Evolutionary conservation across 2,888 invertebrate species (phyloP), one percentile per base, ranked within the genome.

Genomic region (Vanessa cardui): DNA sequence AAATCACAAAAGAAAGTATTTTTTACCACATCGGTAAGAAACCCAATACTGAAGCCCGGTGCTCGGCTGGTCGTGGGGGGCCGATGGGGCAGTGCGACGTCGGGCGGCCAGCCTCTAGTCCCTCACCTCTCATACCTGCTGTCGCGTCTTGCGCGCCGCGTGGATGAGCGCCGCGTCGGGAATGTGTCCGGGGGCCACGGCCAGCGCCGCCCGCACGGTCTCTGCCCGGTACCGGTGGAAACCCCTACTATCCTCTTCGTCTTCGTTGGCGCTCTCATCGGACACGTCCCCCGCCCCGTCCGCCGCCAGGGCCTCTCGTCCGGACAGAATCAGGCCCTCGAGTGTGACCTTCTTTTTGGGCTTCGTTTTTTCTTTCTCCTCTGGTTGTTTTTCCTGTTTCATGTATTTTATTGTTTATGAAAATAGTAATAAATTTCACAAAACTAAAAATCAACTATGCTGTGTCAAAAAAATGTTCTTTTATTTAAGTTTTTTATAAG

Each of bases 121-220:
- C 98, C 85, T 99, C 94, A 92, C 92, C 92, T 92, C 92, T 92
- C 92, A 92, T 73, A 98, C 98, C 93, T 97, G 95, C 92, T 99
- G 99, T 79, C 99, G 94, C 72, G 97, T 95, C 90, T 99, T 99
- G 81, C 99, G 95, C 15, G 99, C 99, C 75, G 98, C 98, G 92
- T 99, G 99, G 85, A 99, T 99, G 94, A 98, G 97, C 63, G 98
- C 98, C 12, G 99, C 99, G 93, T 99, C 99, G 12, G 99, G 99
- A 82, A 99, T 99, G 76, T 96, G 96, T 18, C 99, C 99, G 82
- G 97, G 96, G 88, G 88, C 88, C 64, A 96, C 96, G 58, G 88
- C 85, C 72, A 98, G 92, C 77, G 97, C 95, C 78, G 96, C 95
- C 82, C 96, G 96, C 79, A 97, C 95, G 73, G 96, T 95, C 83